phyloP scores from a whole-genome alignment of 2,888 invertebrate genomes.

The Lacanobia wlatinum region DNA sequence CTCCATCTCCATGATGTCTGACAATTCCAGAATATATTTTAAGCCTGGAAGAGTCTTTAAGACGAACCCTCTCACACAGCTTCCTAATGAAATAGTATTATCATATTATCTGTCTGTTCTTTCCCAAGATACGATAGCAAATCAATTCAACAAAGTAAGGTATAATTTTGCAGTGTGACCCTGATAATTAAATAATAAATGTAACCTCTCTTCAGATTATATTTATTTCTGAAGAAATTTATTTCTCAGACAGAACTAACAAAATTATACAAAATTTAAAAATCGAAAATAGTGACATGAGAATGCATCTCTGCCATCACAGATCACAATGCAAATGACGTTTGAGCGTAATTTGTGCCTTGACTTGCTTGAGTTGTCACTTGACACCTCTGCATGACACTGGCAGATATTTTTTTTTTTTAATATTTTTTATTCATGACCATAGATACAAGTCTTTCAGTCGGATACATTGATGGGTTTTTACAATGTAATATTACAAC shows the following conservation, averaged over 20 bases:
- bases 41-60: conserved; percentile 11
- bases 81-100: conserved; percentile 31
- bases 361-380: no score
- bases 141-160: conserved; percentile 41
- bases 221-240: conserved; percentile 4
- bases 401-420: no score
- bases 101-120: conserved; percentile 45
- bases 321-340: conserved; percentile 41
- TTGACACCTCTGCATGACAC: no score
- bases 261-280: conserved; percentile 37
- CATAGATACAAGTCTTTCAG: no score
- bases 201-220: background rate
- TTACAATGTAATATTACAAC: no score
- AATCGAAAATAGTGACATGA: conserved; percentile 43
- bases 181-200: conserved; percentile 12
- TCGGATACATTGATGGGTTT: no score
- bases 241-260: conserved; percentile 19
- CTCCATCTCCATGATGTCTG: conserved; percentile 68
- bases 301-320: conserved; percentile 35
- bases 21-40: conserved; percentile 28
- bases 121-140: conserved; percentile 41
- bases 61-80: conserved; percentile 21
- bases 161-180: conserved; percentile 11
- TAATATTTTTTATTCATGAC: no score
- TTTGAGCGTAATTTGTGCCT: no score